A percentile compares a stretch with the other conserved stretches of the same genome.
Conservation (phyloP, 2,113 vertebrate species). For the Setophaga kirtlandii region DNA sequence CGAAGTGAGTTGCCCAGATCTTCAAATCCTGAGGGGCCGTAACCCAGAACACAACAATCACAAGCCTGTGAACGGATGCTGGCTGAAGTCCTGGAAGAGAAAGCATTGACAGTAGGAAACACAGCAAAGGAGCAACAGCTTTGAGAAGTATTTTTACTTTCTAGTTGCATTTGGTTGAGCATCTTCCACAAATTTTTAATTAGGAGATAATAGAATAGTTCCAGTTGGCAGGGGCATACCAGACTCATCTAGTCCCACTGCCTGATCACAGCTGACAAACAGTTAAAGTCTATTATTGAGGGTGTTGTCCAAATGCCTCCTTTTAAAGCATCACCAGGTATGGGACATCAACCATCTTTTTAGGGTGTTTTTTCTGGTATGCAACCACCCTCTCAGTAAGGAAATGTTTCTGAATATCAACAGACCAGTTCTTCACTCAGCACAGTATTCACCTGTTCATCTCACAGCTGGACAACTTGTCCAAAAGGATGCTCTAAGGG, state of each 20-base stretch:
- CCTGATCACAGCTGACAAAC: background rate
- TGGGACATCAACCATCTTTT: too few relatives aligned
- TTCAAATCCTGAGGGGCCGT: background rate
- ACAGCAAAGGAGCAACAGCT: background rate
- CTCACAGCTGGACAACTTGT: background rate
- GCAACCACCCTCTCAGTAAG: background rate
- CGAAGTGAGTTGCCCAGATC: background rate
- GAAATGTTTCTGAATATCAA: background rate
- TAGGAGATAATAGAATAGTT: background rate
- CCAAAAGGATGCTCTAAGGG: background rate
- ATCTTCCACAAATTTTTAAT: background rate
- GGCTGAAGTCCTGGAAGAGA: background rate
- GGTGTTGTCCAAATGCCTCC: background rate
- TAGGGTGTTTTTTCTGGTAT: background rate
- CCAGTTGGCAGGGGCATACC: background rate
- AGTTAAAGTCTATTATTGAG: background rate
- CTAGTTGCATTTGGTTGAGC: background rate
- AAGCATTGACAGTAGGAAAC: background rate
- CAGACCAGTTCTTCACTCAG: background rate
- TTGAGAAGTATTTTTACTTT: background rate
- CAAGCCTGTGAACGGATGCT: rapidly evolving
- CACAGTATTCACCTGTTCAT: background rate
- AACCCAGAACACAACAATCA: background rate
- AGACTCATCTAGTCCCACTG: background rate
- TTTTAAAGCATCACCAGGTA: background rate